phyloP scores from a whole-genome alignment of 2,113 vertebrate species.

The Etheostoma cragini region DNA sequence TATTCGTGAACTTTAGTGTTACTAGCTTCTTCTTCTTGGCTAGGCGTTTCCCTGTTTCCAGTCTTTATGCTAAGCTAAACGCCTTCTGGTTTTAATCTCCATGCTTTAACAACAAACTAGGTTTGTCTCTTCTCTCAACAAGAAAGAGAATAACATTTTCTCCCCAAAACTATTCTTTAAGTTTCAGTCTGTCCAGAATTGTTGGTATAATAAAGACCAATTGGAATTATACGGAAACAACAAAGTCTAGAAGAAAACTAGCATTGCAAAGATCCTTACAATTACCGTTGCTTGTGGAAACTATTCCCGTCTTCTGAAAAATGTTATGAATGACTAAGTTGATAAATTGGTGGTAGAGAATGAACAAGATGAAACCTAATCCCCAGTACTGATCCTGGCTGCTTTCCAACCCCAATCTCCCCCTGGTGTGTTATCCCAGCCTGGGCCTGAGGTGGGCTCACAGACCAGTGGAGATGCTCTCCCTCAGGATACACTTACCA shows the following conservation, averaged over 20 bases:
- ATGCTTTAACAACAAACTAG: not conserved
- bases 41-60: not conserved
- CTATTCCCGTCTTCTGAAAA: not conserved
- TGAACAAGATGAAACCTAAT: conserved; percentile 11
- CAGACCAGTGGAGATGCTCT: conserved; percentile 66
- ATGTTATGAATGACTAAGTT: not conserved
- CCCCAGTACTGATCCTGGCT: conserved; percentile 20
- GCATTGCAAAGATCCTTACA: not conserved
- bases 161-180: not conserved
- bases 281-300: not conserved
- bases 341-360: conserved; percentile 1
- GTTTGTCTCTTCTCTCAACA: not conserved
- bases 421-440: conserved; percentile 38
- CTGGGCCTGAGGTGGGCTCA: conserved; percentile 64
- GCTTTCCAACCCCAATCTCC: conserved; percentile 31
- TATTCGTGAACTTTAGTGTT: not conserved
- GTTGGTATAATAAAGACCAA: not conserved
- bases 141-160: not conserved
- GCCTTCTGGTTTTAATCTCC: not conserved
- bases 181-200: not conserved
- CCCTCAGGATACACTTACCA: conserved; percentile 61
- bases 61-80: conserved; percentile 1
- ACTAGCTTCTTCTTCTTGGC: too few relatives aligned
- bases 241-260: not conserved
- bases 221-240: not conserved